These are phyloP conservation scores for Euspilapteryx auroguttella DNA, from an alignment of 2,888 invertebrate genomes.

Conservation along the genomic window DNA sequence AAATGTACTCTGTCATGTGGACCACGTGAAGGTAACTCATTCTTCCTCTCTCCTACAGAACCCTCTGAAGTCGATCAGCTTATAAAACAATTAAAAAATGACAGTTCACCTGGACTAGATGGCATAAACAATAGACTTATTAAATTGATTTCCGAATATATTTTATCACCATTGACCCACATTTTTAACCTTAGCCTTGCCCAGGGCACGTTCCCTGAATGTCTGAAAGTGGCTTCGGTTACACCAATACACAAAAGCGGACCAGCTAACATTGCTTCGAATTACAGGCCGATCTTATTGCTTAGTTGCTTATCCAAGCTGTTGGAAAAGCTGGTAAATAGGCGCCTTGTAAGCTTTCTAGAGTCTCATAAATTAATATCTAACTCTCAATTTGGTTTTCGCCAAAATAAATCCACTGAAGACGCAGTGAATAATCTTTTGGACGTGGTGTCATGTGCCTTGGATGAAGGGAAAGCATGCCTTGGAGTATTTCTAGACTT, in stretches of 20 bases:
- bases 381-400: slow-evolving; percentile 1
- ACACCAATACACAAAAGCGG: slow-evolving; percentile 1
- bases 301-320: slow-evolving; percentile 1
- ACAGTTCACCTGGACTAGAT: background rate
- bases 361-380: background rate
- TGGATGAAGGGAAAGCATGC: background rate
- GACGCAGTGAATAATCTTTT: slow-evolving; percentile 1
- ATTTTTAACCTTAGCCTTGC: slow-evolving; percentile 2
- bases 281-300: slow-evolving; percentile 1
- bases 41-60: slow-evolving; percentile 1
- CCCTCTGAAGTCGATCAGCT: background rate
- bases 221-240: background rate
- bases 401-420: slow-evolving; percentile 1
- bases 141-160: background rate
- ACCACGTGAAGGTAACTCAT: too few species aligned
- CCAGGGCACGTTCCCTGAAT: background rate
- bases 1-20: background rate
- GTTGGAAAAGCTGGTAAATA: slow-evolving; percentile 1
- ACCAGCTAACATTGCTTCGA: background rate
- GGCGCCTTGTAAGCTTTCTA: background rate
- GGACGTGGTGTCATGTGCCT: background rate
- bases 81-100: background rate
- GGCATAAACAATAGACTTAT: background rate
- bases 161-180: background rate
- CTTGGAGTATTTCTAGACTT: too few species aligned